Evolutionary conservation across 2,888 invertebrate species (phyloP), one percentile per base, ranked within the genome.

Genomic region (Scaptodrosophila latifasciaeformis): DNA sequence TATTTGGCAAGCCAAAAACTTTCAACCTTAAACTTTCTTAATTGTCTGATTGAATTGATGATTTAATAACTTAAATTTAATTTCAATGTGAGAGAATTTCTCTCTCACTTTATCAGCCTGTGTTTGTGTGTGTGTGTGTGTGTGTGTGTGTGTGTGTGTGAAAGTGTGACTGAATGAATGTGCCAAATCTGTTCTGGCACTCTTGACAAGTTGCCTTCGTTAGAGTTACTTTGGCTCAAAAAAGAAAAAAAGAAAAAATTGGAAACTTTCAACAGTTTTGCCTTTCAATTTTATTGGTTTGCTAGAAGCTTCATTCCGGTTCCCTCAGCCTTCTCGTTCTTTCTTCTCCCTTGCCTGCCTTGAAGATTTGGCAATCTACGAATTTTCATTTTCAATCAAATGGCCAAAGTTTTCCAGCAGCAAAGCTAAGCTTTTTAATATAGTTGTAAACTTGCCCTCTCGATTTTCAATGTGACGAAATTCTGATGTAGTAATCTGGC

Each of bases 11-110:
- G 74, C 56, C 59, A 56, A 53, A 60, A 79, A 81, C 64, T 67
- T 65, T 51, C 42, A 68, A 55, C 56, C 60, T 61, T 59, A 58
- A 82, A 77, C 71, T 84, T 74, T 82, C 79, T 74, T 84, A 83
- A 83, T 83, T 83, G 84, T 84, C 70, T 84, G 82, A 84, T 83
- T 82, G 84, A 83, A 83, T 84, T 83, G 82, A 84, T 82, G 80
- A 82, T 84, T 84, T 84, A 83, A 84, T 84, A 82, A 84, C 84
- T 80, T 70, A 62, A 84, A 82, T 79, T 83, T 77, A 80, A 82
- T 83, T 83, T 68, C 59, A 53, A 54, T 54, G 24, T 24, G 24
- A 24, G 24, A 39, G 40, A 53, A 39, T 48, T 47, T 44, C n/a
- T n/a, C n/a, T n/a, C n/a, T n/a, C n/a, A 27, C 21, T 59, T 50